These are phyloP conservation scores for Micronycteris hirsuta DNA, from an alignment of 2,113 vertebrate species.

Conservation along the genomic window DNA sequence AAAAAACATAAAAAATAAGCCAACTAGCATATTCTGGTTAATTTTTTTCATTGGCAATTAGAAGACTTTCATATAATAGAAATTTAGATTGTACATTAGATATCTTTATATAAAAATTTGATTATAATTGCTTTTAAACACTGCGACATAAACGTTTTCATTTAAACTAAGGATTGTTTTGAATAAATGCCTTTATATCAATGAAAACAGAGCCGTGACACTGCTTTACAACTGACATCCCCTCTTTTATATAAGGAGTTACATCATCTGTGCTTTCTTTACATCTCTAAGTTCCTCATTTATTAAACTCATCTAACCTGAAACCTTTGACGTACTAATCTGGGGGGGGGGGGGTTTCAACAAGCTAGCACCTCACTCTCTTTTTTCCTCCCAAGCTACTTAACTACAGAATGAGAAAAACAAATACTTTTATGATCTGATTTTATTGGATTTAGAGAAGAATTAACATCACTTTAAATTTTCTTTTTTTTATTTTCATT, in stretches of 20 bases:
- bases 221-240: not conserved
- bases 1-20: slow-evolving; percentile 36
- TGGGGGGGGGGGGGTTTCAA: not conserved
- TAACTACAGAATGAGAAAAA: not conserved
- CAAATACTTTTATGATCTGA: not conserved
- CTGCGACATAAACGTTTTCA: slow-evolving; percentile 42
- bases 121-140: slow-evolving; percentile 48
- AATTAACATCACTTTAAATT: not conserved
- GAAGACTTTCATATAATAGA: slow-evolving; percentile 16
- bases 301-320: not conserved
- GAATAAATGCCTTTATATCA: slow-evolving; percentile 1
- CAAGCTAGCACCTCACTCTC: not conserved
- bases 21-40: not conserved
- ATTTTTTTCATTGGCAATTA: slow-evolving; percentile 37
- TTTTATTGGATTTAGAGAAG: not conserved
- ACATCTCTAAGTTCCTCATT: not conserved
- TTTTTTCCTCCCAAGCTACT: not conserved
- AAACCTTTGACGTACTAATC: not conserved
- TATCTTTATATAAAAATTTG: slow-evolving; percentile 30
- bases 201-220: slow-evolving; percentile 12
- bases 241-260: slow-evolving; percentile 2
- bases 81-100: slow-evolving; percentile 41
- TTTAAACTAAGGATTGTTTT: slow-evolving; percentile 50
- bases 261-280: not conserved
- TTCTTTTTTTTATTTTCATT: not conserved